Percentiles rank a stretch among this genome's conserved stretches.
phyloP scores from a whole-genome alignment of 2,113 vertebrate genomes.

The Micromys minutus region DNA sequence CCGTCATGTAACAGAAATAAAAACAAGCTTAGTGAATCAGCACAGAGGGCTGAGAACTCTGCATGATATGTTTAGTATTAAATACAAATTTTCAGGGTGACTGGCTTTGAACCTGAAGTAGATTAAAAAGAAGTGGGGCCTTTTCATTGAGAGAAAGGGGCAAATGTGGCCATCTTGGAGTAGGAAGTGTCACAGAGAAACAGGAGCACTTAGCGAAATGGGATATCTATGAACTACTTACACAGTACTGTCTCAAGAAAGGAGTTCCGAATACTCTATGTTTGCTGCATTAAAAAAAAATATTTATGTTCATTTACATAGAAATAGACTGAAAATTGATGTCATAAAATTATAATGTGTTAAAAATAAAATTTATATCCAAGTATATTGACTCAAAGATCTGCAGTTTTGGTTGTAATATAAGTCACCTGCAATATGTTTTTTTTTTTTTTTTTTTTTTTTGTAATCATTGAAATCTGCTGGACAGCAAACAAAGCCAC shows the following conservation, averaged over 20 bases:
- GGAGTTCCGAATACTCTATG: not conserved
- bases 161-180: not conserved
- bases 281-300: not conserved
- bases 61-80: not conserved
- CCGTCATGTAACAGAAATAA: slow-evolving; percentile 1
- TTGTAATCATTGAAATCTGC: not conserved
- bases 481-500: not conserved
- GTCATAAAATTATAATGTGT: not conserved
- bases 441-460: slow-evolving; percentile 7
- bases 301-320: not conserved
- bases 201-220: not conserved
- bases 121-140: not conserved
- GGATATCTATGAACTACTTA: not conserved
- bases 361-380: not conserved
- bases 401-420: not conserved
- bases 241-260: not conserved
- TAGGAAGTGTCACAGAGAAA: not conserved
- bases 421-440: not conserved
- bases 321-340: slow-evolving; percentile 9
- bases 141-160: slow-evolving; percentile 20
- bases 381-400: not conserved
- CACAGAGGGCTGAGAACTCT: slow-evolving; percentile 19
- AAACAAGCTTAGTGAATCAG: not conserved
- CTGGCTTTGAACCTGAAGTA: not conserved
- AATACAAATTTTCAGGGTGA: not conserved